Conservation (phyloP, 1,140 invertebrate species). For the Limonius californicus region DNA sequence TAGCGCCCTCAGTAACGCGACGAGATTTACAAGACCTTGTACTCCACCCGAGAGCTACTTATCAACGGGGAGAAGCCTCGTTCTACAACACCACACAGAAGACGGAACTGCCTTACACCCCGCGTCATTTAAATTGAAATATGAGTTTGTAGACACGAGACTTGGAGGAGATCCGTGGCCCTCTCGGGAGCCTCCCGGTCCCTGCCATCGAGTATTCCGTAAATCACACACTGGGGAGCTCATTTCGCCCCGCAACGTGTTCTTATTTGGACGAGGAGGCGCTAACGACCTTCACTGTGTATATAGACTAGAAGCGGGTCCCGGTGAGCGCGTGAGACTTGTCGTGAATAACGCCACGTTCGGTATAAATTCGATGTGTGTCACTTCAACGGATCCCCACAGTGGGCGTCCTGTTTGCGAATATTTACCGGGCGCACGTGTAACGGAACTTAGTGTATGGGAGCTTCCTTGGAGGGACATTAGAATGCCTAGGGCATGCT, state of each 20-base stretch:
- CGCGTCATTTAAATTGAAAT: conserved; percentile 62
- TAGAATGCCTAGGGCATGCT: conserved; percentile 59
- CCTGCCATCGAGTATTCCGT: conserved; percentile 55
- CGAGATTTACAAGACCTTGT: conserved; percentile 71
- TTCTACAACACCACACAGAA: conserved; percentile 52
- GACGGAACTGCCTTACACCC: conserved; percentile 65
- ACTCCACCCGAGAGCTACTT: conserved; percentile 73
- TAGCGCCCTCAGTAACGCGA: conserved; percentile 69
- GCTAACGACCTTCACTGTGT: conserved; percentile 67
- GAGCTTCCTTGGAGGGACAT: conserved; percentile 65
- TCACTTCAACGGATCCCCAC: conserved; percentile 66
- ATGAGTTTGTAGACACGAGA: conserved; percentile 81
- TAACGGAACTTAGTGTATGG: conserved; percentile 57
- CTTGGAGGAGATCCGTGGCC: conserved; percentile 67
- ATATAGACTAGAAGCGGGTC: conserved; percentile 67
- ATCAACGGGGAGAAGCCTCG: conserved; percentile 58
- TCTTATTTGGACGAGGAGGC: conserved; percentile 73
- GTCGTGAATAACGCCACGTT: conserved; percentile 69
- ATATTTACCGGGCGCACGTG: conserved; percentile 52
- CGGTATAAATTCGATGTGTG: conserved; percentile 60
- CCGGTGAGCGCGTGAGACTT: conserved; percentile 61
- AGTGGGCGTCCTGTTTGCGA: conserved; percentile 54
- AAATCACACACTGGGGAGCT: conserved; percentile 58
- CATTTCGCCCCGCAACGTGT: conserved; percentile 67
- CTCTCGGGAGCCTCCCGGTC: conserved; percentile 43